A percentile compares a stretch with the other conserved stretches of the same genome.
These are phyloP conservation scores for Anastatus disparis DNA, from an alignment of 1,140 invertebrate species.

Conservation along the genomic window DNA sequence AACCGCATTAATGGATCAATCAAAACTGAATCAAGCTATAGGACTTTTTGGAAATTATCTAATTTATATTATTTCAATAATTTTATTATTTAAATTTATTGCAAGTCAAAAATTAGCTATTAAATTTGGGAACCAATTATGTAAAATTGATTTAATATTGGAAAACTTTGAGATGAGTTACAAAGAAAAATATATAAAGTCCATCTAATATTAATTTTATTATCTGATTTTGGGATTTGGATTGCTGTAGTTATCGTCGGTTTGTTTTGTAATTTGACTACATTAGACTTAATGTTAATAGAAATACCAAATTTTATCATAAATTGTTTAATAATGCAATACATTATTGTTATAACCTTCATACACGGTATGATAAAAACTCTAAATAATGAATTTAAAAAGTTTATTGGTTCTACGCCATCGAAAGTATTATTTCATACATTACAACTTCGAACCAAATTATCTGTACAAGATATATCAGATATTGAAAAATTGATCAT, in stretches of 20 bases:
- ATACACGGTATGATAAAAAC: conserved; percentile 1
- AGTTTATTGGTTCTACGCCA: neutral
- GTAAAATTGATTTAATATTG: neutral
- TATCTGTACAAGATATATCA: neutral
- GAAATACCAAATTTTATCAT: conserved; percentile 1
- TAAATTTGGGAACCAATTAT: conserved; percentile 1
- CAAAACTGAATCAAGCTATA: conserved; percentile 11
- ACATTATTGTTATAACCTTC: neutral
- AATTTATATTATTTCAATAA: neutral
- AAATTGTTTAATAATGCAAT: neutral
- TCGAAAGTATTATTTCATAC: neutral
- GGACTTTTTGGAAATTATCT: conserved; percentile 15
- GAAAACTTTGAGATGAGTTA: neutral
- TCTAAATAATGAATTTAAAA: neutral
- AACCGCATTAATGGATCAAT: neutral
- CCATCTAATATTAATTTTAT: neutral
- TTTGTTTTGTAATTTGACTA: neutral
- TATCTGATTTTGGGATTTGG: neutral
- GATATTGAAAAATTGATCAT: neutral
- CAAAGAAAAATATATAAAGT: neutral
- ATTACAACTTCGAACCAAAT: neutral
- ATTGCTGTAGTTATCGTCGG: neutral
- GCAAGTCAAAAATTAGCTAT: neutral
- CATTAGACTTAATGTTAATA: neutral
- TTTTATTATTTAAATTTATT: neutral